Conservation (phyloP, 2,888 invertebrate genomes). For the Spicauda simplicius region DNA sequence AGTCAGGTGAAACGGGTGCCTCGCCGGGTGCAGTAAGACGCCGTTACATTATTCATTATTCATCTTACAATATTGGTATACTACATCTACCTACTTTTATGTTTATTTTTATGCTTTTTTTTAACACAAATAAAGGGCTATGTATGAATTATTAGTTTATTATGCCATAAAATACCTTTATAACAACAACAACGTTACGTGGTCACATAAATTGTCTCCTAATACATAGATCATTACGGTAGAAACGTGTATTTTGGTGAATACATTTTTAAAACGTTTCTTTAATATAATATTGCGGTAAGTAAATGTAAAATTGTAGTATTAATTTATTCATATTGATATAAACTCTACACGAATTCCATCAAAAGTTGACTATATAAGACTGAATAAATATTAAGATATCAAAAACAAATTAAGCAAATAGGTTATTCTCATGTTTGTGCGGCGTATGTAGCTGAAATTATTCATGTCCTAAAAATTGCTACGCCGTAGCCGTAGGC, state of each 20-base stretch:
- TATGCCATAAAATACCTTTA: no score
- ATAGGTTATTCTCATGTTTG: not conserved
- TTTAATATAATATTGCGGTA: no score
- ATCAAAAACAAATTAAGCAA: not conserved
- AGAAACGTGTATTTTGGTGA: no score
- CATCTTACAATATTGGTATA: slow-evolving; percentile 80
- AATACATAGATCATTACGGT: no score
- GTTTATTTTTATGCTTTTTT: not conserved
- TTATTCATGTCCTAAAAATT: slow-evolving; percentile 11
- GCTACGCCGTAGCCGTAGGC: not conserved
- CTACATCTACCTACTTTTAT: slow-evolving; percentile 45
- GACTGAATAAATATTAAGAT: not conserved
- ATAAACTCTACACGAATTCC: no score
- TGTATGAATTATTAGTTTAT: no score
- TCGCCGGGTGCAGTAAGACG: slow-evolving; percentile 66
- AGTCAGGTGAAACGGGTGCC: slow-evolving; percentile 39
- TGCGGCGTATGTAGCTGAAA: slow-evolving; percentile 5
- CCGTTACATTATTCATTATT: slow-evolving; percentile 83
- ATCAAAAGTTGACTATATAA: no score
- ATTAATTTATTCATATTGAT: no score
- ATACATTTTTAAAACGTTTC: no score
- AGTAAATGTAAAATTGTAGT: no score
- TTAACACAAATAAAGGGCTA: not conserved
- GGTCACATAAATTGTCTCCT: no score
- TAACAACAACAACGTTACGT: no score